These are phyloP conservation scores for Chondrilla cf. caribensis DNA, from an alignment of 37 sponge, comb jelly and placozoan species.

Conservation along the genomic window DNA sequence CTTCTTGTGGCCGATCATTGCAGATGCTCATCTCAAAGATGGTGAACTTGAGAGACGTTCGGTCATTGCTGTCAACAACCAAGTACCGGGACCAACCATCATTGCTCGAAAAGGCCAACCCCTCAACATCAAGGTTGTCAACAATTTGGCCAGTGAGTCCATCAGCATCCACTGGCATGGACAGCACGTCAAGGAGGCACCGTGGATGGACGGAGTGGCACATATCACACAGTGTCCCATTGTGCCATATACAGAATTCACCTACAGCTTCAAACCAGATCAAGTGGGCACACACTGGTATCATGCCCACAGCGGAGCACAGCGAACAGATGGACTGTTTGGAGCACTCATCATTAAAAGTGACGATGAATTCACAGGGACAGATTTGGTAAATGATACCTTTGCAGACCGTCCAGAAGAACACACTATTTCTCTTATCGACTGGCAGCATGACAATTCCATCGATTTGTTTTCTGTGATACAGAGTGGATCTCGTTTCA, in stretches of 20 bases:
- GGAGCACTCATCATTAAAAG: slow-evolving; percentile 67
- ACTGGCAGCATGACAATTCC: slow-evolving; percentile 66
- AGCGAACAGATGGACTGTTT: slow-evolving; percentile 73
- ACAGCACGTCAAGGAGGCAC: slow-evolving; percentile 57
- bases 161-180: slow-evolving; percentile 87
- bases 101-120: not conserved
- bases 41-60: not conserved
- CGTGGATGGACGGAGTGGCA: slow-evolving; percentile 82
- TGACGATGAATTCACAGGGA: not conserved
- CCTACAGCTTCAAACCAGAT: slow-evolving; percentile 55
- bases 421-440: slow-evolving; percentile 66
- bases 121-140: slow-evolving; percentile 34
- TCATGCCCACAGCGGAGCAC: slow-evolving; percentile 77
- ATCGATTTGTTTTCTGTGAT: slow-evolving; percentile 37
- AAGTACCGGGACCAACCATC: slow-evolving; percentile 15
- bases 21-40: not conserved
- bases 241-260: slow-evolving; percentile 34
- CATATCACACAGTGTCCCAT: slow-evolving; percentile 69
- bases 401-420: slow-evolving; percentile 42
- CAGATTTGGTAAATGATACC: not conserved
- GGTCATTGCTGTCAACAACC: slow-evolving; percentile 21
- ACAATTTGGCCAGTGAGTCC: slow-evolving; percentile 54
- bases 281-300: slow-evolving; percentile 84
- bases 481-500: not conserved
- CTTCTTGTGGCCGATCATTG: slow-evolving; percentile 6